Evolutionary conservation across 2,888 invertebrate species (phyloP).

Genomic region (Caprella mutica): DNA sequence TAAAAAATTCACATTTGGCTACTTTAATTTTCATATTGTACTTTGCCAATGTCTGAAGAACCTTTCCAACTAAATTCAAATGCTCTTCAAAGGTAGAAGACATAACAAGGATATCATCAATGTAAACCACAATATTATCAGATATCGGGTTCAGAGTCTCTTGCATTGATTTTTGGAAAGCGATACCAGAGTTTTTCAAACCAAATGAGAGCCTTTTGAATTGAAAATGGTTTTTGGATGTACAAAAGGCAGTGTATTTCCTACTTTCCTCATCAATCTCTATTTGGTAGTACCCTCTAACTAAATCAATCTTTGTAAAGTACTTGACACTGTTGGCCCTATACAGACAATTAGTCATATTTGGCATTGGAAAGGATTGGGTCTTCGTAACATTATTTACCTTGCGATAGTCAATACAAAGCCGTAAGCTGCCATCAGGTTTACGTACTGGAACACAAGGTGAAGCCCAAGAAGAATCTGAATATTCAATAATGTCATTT

Average conservation of each 20-base stretch:
- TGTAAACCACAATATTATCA: too few species aligned
- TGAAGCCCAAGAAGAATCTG: neutral
- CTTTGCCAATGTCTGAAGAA: too few species aligned
- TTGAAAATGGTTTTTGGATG: neutral
- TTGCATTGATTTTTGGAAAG: too few species aligned
- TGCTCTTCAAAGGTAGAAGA: too few species aligned
- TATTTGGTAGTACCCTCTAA: neutral
- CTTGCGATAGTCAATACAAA: neutral
- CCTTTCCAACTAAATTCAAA: too few species aligned
- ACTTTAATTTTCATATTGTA: too few species aligned
- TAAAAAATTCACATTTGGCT: too few species aligned
- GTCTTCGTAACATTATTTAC: neutral
- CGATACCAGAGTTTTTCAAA: too few species aligned
- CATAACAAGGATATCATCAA: too few species aligned
- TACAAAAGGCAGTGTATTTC: constrained; percentile 3
- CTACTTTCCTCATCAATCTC: neutral
- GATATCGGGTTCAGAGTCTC: too few species aligned
- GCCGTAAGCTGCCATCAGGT: neutral
- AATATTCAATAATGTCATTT: neutral
- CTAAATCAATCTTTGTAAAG: neutral
- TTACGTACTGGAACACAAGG: neutral
- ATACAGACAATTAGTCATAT: neutral
- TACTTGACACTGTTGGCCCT: neutral
- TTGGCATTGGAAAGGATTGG: neutral
- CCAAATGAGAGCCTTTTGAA: constrained; percentile 2